phyloP scores from a whole-genome alignment of 2,113 vertebrate species.

The Empidonax alnorum region DNA sequence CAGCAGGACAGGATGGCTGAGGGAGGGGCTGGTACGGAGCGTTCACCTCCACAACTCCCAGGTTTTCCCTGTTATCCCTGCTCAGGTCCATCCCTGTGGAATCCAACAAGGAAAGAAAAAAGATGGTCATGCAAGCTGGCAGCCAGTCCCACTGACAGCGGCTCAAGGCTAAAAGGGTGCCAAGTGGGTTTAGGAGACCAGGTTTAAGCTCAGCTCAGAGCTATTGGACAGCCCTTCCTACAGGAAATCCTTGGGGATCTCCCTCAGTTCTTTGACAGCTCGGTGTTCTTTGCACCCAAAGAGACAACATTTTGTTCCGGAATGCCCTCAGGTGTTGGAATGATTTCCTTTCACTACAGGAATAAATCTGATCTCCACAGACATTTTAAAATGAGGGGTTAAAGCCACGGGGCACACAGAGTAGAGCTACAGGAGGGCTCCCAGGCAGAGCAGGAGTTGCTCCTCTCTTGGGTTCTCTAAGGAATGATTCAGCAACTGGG shows the following conservation, averaged over 20 bases:
- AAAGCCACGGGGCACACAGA: not conserved
- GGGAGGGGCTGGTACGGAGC: not conserved
- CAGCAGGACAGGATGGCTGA: not conserved
- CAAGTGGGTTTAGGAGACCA: not conserved
- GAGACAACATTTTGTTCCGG: not conserved
- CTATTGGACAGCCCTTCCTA: not conserved
- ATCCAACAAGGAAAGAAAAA: not conserved
- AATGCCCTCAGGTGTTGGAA: not conserved
- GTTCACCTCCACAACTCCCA: not conserved
- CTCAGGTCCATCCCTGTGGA: not conserved
- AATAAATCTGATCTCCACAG: not conserved
- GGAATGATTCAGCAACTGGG: not conserved
- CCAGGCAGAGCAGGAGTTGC: not conserved
- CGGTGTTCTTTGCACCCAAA: not conserved
- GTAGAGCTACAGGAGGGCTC: not conserved
- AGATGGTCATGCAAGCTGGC: not conserved
- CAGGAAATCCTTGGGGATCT: not conserved
- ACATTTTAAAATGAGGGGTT: not conserved
- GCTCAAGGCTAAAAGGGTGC: not conserved
- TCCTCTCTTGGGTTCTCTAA: not conserved
- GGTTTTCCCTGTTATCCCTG: not conserved
- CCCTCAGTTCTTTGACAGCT: not conserved
- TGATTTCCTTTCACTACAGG: not conserved
- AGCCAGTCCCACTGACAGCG: not conserved
- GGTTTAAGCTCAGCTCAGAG: not conserved